Conservation (phyloP, 2,113 vertebrate genomes). For the Caretta caretta region DNA sequence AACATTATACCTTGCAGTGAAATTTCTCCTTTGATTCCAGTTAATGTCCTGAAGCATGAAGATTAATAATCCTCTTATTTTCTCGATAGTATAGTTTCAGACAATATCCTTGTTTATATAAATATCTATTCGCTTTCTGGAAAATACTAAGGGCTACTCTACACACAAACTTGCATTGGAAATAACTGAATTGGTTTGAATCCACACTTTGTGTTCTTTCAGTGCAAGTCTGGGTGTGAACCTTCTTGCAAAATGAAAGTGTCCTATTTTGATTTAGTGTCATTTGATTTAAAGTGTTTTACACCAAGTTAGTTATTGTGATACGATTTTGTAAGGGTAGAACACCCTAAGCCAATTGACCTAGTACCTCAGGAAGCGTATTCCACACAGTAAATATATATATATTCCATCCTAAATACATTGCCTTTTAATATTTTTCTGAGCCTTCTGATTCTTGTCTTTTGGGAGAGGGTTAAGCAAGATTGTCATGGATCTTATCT, state of each 20-base stretch:
- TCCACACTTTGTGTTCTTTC: background rate
- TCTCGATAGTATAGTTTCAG: background rate
- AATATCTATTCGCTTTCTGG: no score
- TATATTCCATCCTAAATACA: background rate
- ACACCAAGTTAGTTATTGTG: background rate
- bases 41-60: background rate
- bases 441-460: background rate
- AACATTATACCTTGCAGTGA: background rate
- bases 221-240: rapidly evolving
- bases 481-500: no score
- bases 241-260: background rate
- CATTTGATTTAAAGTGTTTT: background rate
- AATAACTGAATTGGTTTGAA: background rate
- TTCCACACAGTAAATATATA: background rate
- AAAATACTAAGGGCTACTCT: no score
- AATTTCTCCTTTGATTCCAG: background rate
- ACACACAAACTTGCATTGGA: background rate
- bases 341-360: background rate
- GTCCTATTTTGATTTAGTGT: background rate
- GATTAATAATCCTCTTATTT: background rate
- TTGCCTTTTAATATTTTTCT: background rate
- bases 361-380: background rate
- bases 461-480: no score
- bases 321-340: background rate
- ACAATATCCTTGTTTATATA: no score